Evolutionary conservation across 2,888 invertebrate genomes (phyloP).

Genomic region (Microctonus hyperodae): DNA sequence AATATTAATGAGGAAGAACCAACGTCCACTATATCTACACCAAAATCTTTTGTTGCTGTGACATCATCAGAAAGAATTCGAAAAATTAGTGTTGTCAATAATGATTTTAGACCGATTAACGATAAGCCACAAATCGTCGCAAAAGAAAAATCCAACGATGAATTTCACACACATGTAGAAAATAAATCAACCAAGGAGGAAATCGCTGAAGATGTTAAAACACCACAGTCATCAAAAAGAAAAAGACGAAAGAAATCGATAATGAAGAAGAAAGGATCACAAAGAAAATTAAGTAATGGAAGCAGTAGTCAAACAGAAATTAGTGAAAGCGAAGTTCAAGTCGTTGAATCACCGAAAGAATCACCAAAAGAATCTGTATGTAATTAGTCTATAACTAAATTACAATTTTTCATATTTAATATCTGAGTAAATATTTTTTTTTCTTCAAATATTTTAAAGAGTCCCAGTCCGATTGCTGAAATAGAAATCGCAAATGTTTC

Average conservation of each 20-base stretch:
- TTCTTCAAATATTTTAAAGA: slow-evolving; percentile 44
- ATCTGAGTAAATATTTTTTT: slow-evolving; percentile 32
- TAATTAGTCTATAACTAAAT: no score
- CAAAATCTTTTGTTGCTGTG: slow-evolving; percentile 65
- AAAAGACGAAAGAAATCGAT: slow-evolving; percentile 81
- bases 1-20: slow-evolving; percentile 66
- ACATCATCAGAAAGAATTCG: slow-evolving; percentile 67
- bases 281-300: slow-evolving; percentile 70
- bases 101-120: slow-evolving; percentile 71
- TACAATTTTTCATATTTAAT: not conserved
- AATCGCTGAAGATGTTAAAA: slow-evolving; percentile 65
- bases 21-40: slow-evolving; percentile 45
- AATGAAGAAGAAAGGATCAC: slow-evolving; percentile 80
- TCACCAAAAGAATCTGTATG: no score
- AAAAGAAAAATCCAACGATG: slow-evolving; percentile 55
- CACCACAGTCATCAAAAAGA: slow-evolving; percentile 71
- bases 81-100: slow-evolving; percentile 69
- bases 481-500: slow-evolving; percentile 14
- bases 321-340: slow-evolving; percentile 47
- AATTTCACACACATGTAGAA: slow-evolving; percentile 50
- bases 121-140: slow-evolving; percentile 50
- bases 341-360: slow-evolving; percentile 43
- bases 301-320: slow-evolving; percentile 57
- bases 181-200: slow-evolving; percentile 59
- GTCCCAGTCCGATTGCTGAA: slow-evolving; percentile 49